A percentile compares a stretch with the other conserved stretches of the same genome.
Evolutionary conservation across 35 echinoderm and acorn worm genomes (phyloP).

Genomic region (Ophioderma brevispina): DNA sequence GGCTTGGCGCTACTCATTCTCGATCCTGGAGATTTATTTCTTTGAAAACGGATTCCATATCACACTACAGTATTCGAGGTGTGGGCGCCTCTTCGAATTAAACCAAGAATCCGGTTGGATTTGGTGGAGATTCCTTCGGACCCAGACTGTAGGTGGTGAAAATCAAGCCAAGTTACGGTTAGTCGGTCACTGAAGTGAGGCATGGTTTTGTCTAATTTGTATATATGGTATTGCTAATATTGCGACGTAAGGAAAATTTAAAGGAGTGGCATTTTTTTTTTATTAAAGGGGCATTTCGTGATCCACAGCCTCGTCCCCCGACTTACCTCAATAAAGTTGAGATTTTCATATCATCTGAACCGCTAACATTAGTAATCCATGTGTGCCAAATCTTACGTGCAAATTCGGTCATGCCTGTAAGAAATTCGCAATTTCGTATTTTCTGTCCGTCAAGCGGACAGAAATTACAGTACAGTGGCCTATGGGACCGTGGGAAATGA

Average conservation of each 20-base stretch:
- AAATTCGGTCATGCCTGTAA: too few species aligned
- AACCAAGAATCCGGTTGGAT: not conserved
- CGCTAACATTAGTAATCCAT: too few species aligned
- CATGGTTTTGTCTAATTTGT: not conserved
- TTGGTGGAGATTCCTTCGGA: not conserved
- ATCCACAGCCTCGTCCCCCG: too few species aligned
- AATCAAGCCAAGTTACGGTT: not conserved
- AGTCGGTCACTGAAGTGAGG: not conserved
- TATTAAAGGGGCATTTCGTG: too few species aligned
- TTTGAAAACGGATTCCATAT: not conserved
- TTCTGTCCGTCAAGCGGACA: too few species aligned
- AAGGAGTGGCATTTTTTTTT: not conserved
- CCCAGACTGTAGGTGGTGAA: not conserved
- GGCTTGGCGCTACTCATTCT: not conserved
- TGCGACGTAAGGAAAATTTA: not conserved
- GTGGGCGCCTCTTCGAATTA: not conserved
- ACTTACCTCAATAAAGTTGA: too few species aligned
- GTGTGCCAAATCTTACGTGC: too few species aligned
- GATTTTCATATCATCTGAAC: too few species aligned
- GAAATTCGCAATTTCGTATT: too few species aligned
- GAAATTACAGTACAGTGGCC: too few species aligned
- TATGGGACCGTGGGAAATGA: too few species aligned
- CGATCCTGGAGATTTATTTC: not conserved
- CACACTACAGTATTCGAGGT: not conserved
- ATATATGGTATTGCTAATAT: not conserved